Base-by-base conservation (phyloP, 2,797 vertebrate species). In the Poliocrania exsul region DNA sequence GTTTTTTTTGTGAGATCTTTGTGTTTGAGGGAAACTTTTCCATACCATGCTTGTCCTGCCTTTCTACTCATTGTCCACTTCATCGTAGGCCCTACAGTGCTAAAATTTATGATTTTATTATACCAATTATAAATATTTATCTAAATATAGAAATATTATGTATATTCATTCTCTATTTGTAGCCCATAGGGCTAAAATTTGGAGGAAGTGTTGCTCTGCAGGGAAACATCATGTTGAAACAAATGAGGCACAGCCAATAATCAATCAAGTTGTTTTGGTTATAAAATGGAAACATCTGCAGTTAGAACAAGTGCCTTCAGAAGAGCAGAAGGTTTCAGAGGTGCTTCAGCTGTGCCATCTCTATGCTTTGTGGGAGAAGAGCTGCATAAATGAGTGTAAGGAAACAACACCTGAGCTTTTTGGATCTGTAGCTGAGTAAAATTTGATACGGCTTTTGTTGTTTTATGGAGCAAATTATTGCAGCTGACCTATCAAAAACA, bases 291-390 rank as follows among this genome's bases (percentile, higher is more conserved):
- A 81, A 24, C 19, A 61, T 1, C 21, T 56, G 29, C 15, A 8
- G 12, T 1, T 50, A 25, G 28, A 6, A 33, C 7, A 40, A 24
- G 13, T 19, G 18, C 15, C 15, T 19, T 57, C 6, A 14, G 2
- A 23, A 11, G 4, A 40, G 31, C 25, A 40, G 37, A 50, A 54
- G 10, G 46, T 23, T 72, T 54, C 1, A 21, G 40, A 10, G 2
- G 1, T 6, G 8, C 3, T 46, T 75, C 2, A 3, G 38, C 6
- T 47, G 0, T 25, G 2, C 7, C 0, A 5, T 2, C 16, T 49
- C n/a, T 23, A 2, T 0, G 0, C 15, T 37, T 47, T 3, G 0
- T 25, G 16, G 44, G 20, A 19, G 56, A 46, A 51, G 40, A 56
- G 5, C 7, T 21, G 60, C 23, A 4, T 15, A 17, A 33, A 51